Conservation (phyloP, 53 echinoderm and acorn worm species). For the Crossaster papposus region DNA sequence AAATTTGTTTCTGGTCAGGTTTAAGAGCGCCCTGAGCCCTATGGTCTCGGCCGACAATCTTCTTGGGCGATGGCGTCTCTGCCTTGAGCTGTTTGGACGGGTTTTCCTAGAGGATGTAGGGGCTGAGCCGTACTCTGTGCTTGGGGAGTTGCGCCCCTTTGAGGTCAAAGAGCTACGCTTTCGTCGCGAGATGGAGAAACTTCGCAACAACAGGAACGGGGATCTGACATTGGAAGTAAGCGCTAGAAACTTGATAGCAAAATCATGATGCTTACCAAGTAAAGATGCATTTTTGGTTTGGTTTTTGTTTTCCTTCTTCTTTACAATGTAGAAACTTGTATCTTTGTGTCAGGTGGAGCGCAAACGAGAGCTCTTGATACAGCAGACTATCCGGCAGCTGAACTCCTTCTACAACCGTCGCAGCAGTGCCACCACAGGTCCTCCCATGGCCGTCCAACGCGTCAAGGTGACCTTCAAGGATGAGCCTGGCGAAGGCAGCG, state of each 20-base stretch:
- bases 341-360: conserved; percentile 77
- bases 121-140: conserved; percentile 93
- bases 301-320: neutral
- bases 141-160: conserved; percentile 93
- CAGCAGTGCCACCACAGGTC: conserved; percentile 69
- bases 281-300: neutral
- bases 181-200: conserved; percentile 97
- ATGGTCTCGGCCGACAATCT: conserved; percentile 80
- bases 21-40: conserved; percentile 53
- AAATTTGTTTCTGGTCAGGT: neutral
- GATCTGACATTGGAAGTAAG: conserved; percentile 91
- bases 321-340: neutral
- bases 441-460: conserved; percentile 88
- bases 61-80: conserved; percentile 94
- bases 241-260: neutral
- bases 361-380: conserved; percentile 83
- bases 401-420: conserved; percentile 93
- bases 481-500: conserved; percentile 98
- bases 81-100: conserved; percentile 96
- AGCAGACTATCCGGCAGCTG: conserved; percentile 92
- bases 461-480: conserved; percentile 99
- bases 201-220: conserved; percentile 88
- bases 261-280: neutral
- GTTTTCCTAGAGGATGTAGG: conserved; percentile 98
- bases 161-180: conserved; percentile 97